Conservation (phyloP, 2,888 invertebrate species). For the Ophraella communa region DNA sequence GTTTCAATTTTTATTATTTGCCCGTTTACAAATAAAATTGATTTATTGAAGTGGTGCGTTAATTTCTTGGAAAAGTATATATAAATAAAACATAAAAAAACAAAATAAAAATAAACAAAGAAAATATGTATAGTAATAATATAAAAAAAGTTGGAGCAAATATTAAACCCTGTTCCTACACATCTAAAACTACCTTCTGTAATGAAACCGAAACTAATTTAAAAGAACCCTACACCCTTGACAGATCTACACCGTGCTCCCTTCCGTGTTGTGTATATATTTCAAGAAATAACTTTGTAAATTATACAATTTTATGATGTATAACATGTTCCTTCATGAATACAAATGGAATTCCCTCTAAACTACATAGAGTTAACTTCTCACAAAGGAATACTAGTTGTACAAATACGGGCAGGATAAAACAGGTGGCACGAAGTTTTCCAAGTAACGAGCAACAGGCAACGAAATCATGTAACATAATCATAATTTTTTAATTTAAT, state of each 20-base stretch:
- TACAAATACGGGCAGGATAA: not conserved
- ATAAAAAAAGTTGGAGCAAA: too few species aligned
- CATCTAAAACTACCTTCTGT: not conserved
- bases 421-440: not conserved
- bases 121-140: too few species aligned
- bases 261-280: not conserved
- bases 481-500: not conserved
- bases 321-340: slow-evolving; percentile 28
- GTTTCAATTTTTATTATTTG: too few species aligned
- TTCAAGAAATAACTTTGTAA: slow-evolving; percentile 11
- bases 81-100: too few species aligned
- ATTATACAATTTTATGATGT: slow-evolving; percentile 17
- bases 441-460: not conserved
- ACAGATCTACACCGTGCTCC: not conserved
- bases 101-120: too few species aligned
- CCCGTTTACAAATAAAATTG: too few species aligned
- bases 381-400: slow-evolving; percentile 5
- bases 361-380: slow-evolving; percentile 2
- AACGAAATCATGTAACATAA: not conserved
- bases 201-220: not conserved
- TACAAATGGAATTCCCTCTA: slow-evolving; percentile 24
- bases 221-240: not conserved
- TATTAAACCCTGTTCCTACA: too few species aligned
- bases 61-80: too few species aligned
- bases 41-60: too few species aligned